Percentiles rank a stretch among this genome's conserved stretches.
Evolutionary conservation across 2,113 vertebrate genomes (phyloP).

Genomic region (Anguilla japonica): DNA sequence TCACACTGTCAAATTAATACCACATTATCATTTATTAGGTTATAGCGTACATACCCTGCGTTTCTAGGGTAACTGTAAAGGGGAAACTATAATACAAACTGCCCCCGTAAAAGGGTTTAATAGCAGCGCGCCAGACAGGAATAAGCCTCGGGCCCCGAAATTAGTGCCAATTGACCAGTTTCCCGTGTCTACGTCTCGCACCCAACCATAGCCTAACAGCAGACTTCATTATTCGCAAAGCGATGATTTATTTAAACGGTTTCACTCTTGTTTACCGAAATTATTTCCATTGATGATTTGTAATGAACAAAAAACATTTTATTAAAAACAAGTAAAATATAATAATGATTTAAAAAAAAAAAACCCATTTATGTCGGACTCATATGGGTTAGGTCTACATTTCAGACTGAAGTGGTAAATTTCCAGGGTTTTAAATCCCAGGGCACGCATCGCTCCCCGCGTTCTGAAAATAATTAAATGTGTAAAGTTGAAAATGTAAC

Average conservation of each 20-base stretch:
- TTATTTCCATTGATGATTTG: conserved; percentile 5
- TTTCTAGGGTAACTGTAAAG: neutral
- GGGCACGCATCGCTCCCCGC: conserved; percentile 6
- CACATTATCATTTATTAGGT: neutral
- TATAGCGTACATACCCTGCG: neutral
- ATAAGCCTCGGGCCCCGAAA: neutral
- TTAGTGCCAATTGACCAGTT: neutral
- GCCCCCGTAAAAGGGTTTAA: neutral
- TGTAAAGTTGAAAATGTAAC: conserved; percentile 43
- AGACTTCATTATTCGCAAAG: neutral
- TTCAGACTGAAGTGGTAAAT: neutral
- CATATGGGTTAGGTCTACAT: neutral
- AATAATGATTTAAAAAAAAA: conserved; percentile 53
- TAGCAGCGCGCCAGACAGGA: neutral
- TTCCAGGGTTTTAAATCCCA: neutral
- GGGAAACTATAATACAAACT: neutral
- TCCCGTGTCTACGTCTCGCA: neutral
- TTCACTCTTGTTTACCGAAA: neutral
- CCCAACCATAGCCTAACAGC: neutral
- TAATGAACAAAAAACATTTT: conserved; percentile 58
- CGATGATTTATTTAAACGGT: neutral
- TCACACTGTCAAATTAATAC: neutral
- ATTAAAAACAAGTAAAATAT: conserved; percentile 66
- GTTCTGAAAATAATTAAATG: conserved; percentile 49
- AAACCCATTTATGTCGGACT: conserved; percentile 36